These are phyloP conservation scores for Nomada ruficornis DNA, from an alignment of 2,888 invertebrate genomes.

Conservation along the genomic window DNA sequence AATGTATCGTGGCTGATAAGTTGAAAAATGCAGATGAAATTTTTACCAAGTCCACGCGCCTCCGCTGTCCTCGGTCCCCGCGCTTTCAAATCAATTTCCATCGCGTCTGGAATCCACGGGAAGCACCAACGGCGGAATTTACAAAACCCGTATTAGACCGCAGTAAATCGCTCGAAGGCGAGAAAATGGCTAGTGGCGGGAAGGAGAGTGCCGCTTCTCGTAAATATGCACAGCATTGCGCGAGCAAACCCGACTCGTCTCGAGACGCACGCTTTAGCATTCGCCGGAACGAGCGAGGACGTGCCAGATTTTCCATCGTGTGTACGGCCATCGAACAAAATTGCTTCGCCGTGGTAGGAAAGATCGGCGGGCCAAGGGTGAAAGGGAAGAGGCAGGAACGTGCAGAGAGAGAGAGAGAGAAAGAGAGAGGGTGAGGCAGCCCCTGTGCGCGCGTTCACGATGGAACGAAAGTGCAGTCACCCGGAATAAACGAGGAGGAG, in stretches of 20 bases:
- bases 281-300: slow-evolving; percentile 61
- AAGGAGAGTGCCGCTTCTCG: slow-evolving; percentile 28
- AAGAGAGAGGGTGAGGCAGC: slow-evolving; percentile 34
- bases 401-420: slow-evolving; percentile 12
- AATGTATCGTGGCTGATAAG: too few species aligned
- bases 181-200: not conserved
- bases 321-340: slow-evolving; percentile 78
- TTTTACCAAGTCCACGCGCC: too few species aligned
- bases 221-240: slow-evolving; percentile 52
- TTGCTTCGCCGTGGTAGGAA: slow-evolving; percentile 74
- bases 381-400: slow-evolving; percentile 18
- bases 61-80: too few species aligned
- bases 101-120: too few species aligned
- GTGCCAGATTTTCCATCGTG: slow-evolving; percentile 67
- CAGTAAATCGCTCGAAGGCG: not conserved
- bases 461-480: slow-evolving; percentile 83
- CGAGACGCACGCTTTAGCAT: slow-evolving; percentile 57
- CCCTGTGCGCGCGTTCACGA: slow-evolving; percentile 63
- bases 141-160: slow-evolving; percentile 15
- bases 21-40: too few species aligned
- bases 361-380: slow-evolving; percentile 46
- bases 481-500: slow-evolving; percentile 84
- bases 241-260: slow-evolving; percentile 47
- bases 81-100: too few species aligned
- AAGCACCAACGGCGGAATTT: not conserved